Evolutionary conservation across 1,140 invertebrate genomes (phyloP), one percentile per base, ranked within the genome.

Genomic region (Trachymyrmex septentrionalis): DNA sequence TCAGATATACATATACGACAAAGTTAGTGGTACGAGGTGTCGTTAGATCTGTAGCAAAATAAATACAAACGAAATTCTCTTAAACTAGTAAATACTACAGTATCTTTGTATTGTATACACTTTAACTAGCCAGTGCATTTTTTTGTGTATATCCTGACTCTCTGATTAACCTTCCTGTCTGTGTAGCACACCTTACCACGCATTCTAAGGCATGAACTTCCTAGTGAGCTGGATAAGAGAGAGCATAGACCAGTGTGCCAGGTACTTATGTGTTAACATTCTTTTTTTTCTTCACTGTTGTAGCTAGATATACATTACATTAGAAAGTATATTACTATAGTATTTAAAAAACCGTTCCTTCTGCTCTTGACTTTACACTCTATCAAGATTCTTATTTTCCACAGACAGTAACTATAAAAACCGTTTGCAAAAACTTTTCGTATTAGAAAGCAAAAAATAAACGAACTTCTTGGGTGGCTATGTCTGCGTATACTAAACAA

Each of bases 171-270:
- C 92, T 92, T 92, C 92, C 75, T 91, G 92, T 92, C 76, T 89
- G 89, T 88, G 81, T 91, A 92, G 92, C 90, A 93, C 90, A 91
- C 90, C 89, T 88, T 91, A 88, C 87, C 92, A 92, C 91, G 89
- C 90, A 88, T 91, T 90, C 90, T 92, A 92, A 92, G 91, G 90
- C 91, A 92, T 91, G 87, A 92, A 92, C 87, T 91, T 91, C 87
- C 88, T 91, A 92, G 88, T 92, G 89, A 92, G 89, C 92, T 92
- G 90, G 90, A 90, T 90, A 90, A 90, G 90, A 93, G 91, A 93
- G 92, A 93, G 93, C 92, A 93, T 93, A 92, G 91, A 93, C 89
- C 92, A 92, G 92, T 93, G 91, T 92, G 92, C 92, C 92, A 93
- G 92, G 92, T 93, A 93, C 92, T 92, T 92, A 91, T 92, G 90